Base-by-base conservation (phyloP, 2,797 vertebrate genomes). In the Chiloscyllium punctatum region DNA sequence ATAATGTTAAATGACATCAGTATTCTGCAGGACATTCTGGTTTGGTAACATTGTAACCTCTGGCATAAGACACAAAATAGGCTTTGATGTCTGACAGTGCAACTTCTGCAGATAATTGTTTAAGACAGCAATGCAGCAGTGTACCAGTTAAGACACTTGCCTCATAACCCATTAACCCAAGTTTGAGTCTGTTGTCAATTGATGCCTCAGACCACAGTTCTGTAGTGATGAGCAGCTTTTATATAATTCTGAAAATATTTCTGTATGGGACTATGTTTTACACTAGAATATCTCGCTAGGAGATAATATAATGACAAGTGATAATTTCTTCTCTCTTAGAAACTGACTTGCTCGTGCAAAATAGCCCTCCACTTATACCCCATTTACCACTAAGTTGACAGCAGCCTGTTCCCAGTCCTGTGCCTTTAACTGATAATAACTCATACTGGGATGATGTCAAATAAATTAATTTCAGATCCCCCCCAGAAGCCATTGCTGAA, bases 21-120 rank as follows among this genome's bases (percentile, higher is more conserved):
- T 94, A 51, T 77, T 95, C 94, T 95, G 94, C 30, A 95, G 94
- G 94, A 95, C 94, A 95, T 95, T 95, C 71, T 95, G 72, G 94
- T 57, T 77, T 95, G 94, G 94, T 95, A 95, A 77, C 94, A 95
- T 71, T 77, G 48, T 72, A 74, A 95, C 94, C 94, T 77, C 69
- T 57, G 71, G 94, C 94, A 33, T 95, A 77, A 95, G 30, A 95
- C 69, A 48, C 71, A 51, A 72, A 95, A 77, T 72, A 95, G 71
- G 94, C 27, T 95, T 74, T 95, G 94, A 57, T 51, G 71, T 72
- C 94, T 95, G 94, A 95, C 94, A 74, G 94, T 95, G 16, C 71
- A 48, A 27, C 68, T 77, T 27, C 72, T 95, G 33, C 13, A 95
- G 71, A 77, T 95, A 95, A 95, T 95, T 95, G 71, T 95, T 95